A percentile compares a stretch with the other conserved stretches of the same genome.
These are phyloP conservation scores for Drosophila borealis DNA, from an alignment of 2,888 invertebrate species.

Conservation along the genomic window DNA sequence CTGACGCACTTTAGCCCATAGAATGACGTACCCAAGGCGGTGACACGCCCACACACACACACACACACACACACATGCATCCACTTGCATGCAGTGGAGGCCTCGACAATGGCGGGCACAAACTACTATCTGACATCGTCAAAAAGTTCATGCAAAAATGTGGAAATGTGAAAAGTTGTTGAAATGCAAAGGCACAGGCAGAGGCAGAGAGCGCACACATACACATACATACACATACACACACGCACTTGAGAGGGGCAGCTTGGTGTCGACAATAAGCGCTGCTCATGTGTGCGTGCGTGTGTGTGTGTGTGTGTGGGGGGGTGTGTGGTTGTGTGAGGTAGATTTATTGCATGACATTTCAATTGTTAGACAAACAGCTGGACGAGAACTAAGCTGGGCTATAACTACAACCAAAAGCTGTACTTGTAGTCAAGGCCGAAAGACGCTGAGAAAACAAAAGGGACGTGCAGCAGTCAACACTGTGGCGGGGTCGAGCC, in stretches of 20 bases:
- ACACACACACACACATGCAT: slow-evolving; percentile 6
- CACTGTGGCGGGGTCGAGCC: slow-evolving; percentile 29
- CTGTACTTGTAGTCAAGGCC: slow-evolving; percentile 66
- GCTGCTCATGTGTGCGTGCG: slow-evolving; percentile 8
- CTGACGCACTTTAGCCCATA: slow-evolving; percentile 61
- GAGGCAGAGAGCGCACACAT: neutral
- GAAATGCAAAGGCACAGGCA: slow-evolving; percentile 57
- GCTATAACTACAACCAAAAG: slow-evolving; percentile 45
- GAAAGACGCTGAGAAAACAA: slow-evolving; percentile 55
- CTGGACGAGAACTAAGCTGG: slow-evolving; percentile 68
- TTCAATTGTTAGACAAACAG: slow-evolving; percentile 79
- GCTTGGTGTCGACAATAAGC: slow-evolving; percentile 32
- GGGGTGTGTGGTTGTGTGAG: slow-evolving; percentile 50
- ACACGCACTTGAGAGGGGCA: slow-evolving; percentile 28
- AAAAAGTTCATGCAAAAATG: slow-evolving; percentile 78
- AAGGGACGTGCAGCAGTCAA: slow-evolving; percentile 29
- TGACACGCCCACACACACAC: slow-evolving; percentile 24
- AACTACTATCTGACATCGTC: slow-evolving; percentile 79
- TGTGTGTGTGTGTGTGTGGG: slow-evolving; percentile 37
- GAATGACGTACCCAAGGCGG: slow-evolving; percentile 45
- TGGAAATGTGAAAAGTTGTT: slow-evolving; percentile 78
- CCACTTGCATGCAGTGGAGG: slow-evolving; percentile 22
- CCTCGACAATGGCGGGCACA: slow-evolving; percentile 47
- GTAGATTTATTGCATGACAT: slow-evolving; percentile 79
- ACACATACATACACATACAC: neutral